Evolutionary conservation across 2,797 vertebrate genomes (phyloP).

Genomic region (Gymnoscopelus braueri): DNA sequence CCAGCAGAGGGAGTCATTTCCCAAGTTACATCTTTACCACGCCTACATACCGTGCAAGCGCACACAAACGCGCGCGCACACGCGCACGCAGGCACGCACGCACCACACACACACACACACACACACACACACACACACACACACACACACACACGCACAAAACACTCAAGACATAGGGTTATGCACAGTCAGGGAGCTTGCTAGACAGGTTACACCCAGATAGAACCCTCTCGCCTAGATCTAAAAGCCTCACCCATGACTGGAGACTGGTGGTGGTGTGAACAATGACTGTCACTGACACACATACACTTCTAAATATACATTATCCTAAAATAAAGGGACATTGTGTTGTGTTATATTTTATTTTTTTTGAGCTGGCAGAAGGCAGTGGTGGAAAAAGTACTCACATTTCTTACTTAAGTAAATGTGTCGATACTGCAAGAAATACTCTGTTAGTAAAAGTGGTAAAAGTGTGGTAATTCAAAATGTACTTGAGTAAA

Average conservation of each 20-base stretch:
- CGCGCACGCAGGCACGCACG: too few relatives aligned
- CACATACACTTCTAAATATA: slow-evolving; percentile 37
- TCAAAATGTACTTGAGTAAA: too few relatives aligned
- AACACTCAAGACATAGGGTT: background rate
- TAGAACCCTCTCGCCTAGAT: slow-evolving; percentile 20
- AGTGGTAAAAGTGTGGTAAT: too few relatives aligned
- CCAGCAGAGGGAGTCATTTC: background rate
- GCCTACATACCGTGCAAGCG: too few relatives aligned
- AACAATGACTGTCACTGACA: slow-evolving; percentile 30
- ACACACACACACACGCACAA: slow-evolving; percentile 15
- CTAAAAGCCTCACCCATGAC: slow-evolving; percentile 36
- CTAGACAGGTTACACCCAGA: slow-evolving; percentile 65
- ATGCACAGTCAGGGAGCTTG: slow-evolving; percentile 33
- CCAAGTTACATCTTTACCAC: background rate
- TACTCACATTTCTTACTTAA: too few relatives aligned
- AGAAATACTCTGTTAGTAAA: too few relatives aligned
- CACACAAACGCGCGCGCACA: background rate
- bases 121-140: slow-evolving; percentile 35
- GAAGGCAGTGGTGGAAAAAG: background rate
- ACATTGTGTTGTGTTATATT: slow-evolving; percentile 8
- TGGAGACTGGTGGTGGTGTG: slow-evolving; percentile 19
- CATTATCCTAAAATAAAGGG: background rate
- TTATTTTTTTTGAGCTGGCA: slow-evolving; percentile 1
- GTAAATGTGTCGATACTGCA: too few relatives aligned
- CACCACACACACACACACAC: slow-evolving; percentile 12